These are phyloP conservation scores for Diadema setosum DNA, from an alignment of 35 echinoderm and acorn worm species.

Conservation along the genomic window DNA sequence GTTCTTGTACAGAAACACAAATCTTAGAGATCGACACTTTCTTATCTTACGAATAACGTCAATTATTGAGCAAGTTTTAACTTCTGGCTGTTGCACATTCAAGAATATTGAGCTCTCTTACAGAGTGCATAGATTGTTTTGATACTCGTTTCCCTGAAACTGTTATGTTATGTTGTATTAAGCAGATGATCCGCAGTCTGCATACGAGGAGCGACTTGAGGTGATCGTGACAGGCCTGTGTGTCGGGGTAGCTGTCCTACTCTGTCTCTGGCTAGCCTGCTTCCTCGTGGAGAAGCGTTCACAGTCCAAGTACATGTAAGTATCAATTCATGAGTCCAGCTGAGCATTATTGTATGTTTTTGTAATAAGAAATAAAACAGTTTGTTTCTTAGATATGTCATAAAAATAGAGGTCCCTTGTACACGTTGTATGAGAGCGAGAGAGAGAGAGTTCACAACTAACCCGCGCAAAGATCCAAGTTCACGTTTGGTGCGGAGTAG, in stretches of 20 bases:
- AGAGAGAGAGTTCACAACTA: no score
- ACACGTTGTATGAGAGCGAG: no score
- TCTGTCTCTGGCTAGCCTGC: slow-evolving; percentile 70
- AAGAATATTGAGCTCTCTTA: neutral
- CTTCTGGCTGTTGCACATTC: neutral
- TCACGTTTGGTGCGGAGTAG: no score
- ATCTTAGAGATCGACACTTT: no score
- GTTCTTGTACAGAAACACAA: no score
- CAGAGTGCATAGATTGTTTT: neutral
- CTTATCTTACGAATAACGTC: no score
- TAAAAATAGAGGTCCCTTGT: no score
- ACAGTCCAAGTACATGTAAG: slow-evolving; percentile 45
- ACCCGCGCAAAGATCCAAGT: no score
- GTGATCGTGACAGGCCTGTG: slow-evolving; percentile 72
- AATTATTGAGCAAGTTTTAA: neutral
- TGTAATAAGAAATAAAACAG: no score
- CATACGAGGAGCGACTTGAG: slow-evolving; percentile 49
- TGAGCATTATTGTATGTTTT: no score
- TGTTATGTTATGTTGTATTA: neutral
- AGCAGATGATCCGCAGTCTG: neutral
- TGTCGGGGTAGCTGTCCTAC: slow-evolving; percentile 54
- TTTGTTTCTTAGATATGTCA: no score
- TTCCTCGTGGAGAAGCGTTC: slow-evolving; percentile 80
- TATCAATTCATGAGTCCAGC: neutral
- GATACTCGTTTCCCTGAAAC: neutral